Evolutionary conservation across 1,140 invertebrate genomes (phyloP).

Genomic region (Alviniconcha marisindica): DNA sequence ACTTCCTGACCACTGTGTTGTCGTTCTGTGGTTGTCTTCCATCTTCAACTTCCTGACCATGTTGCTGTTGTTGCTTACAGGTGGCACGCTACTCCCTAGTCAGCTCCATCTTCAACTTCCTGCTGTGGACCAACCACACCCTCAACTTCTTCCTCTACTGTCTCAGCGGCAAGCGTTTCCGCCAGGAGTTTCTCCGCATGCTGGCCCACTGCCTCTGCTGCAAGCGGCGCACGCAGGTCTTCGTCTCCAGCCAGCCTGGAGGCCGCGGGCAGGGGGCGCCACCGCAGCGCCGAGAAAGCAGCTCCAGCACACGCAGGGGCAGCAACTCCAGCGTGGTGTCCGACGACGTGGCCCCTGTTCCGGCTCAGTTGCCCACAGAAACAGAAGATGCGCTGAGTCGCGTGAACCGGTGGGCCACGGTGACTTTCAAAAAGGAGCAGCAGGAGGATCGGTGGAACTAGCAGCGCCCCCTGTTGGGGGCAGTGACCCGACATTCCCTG

Average conservation of each 20-base stretch:
- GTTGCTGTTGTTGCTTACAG: neutral
- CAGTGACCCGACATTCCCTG: no score
- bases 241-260: neutral
- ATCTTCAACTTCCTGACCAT: no score
- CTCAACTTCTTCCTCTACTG: slow-evolving; percentile 71
- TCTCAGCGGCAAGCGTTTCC: slow-evolving; percentile 63
- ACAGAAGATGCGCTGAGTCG: slow-evolving; percentile 24
- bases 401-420: slow-evolving; percentile 22
- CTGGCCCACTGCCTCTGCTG: slow-evolving; percentile 26
- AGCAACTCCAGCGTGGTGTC: neutral
- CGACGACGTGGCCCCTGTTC: slow-evolving; percentile 7
- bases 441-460: neutral
- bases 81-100: slow-evolving; percentile 54
- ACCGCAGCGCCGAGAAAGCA: neutral
- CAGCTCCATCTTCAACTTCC: slow-evolving; percentile 50
- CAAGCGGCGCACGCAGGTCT: neutral
- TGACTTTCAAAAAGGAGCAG: neutral
- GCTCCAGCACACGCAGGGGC: neutral
- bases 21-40: no score
- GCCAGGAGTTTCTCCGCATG: slow-evolving; percentile 71
- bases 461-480: no score
- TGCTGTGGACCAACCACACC: slow-evolving; percentile 66
- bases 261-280: neutral
- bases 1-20: no score
- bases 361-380: neutral